A percentile compares a stretch with the other conserved stretches of the same genome.
phyloP scores from a whole-genome alignment of 1,140 invertebrate genomes.

The Achatina immaculata region DNA sequence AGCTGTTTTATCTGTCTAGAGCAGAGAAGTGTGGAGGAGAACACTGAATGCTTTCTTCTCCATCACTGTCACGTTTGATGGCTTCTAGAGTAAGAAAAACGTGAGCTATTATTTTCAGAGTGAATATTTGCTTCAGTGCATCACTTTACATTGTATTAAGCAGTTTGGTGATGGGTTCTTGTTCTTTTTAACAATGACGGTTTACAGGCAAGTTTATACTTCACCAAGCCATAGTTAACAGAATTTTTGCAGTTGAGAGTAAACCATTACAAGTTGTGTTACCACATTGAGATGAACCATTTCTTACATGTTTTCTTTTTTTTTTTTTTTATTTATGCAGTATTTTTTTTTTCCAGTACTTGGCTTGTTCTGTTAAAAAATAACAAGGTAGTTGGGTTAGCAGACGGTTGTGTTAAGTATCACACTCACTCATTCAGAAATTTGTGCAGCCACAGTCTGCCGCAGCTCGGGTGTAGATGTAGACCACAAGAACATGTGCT shows the following conservation, averaged over 20 bases:
- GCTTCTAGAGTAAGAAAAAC: no score
- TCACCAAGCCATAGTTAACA: not conserved
- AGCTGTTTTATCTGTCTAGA: no score
- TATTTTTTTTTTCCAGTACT: not conserved
- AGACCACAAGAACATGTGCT: no score
- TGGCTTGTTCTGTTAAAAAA: not conserved
- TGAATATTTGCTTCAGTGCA: no score
- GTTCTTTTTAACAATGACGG: not conserved
- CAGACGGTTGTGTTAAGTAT: not conserved
- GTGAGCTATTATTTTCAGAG: no score
- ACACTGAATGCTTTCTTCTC: no score
- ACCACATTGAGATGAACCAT: not conserved
- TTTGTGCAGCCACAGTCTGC: not conserved
- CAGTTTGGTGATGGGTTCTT: constrained; percentile 12
- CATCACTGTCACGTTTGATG: no score
- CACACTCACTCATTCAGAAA: not conserved
- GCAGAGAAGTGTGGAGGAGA: no score
- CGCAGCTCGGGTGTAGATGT: not conserved
- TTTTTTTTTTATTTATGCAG: not conserved
- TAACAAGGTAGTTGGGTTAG: constrained; percentile 14
- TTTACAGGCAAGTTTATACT: not conserved
- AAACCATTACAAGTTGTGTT: not conserved
- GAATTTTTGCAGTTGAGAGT: not conserved
- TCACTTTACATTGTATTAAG: no score
- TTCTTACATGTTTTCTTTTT: not conserved